phyloP scores from a whole-genome alignment of 2,888 invertebrate species.

The Eubasilissa splendida region DNA sequence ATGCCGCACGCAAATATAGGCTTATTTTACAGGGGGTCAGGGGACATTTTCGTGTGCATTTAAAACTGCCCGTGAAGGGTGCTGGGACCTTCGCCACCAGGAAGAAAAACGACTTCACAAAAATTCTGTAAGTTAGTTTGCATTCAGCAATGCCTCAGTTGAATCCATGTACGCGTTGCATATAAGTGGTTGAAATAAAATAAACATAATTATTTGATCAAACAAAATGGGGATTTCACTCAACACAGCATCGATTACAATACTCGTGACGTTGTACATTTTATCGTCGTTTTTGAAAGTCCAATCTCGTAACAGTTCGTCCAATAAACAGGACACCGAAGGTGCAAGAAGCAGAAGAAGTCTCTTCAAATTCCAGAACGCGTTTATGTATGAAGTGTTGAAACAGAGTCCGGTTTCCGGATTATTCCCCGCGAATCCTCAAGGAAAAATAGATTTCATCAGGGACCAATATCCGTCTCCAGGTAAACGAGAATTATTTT shows the following conservation, averaged over 20 bases:
- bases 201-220: no score
- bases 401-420: not conserved
- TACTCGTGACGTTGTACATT: not conserved
- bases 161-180: no score
- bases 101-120: no score
- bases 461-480: slow-evolving; percentile 20
- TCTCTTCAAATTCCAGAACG: not conserved
- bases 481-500: not conserved
- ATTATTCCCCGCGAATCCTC: not conserved
- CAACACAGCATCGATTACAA: not conserved
- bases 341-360: not conserved
- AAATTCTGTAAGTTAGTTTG: no score
- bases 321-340: not conserved
- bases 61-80: no score
- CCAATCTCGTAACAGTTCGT: not conserved
- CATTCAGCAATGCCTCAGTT: no score
- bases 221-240: no score
- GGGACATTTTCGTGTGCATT: no score
- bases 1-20: no score
- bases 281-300: not conserved
- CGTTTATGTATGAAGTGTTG: slow-evolving; percentile 2
- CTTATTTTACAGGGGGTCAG: no score
- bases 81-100: no score
- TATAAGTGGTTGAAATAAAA: no score
- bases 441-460: not conserved